Conservation (phyloP, 2,797 vertebrate genomes). For the Chaetophractus vellerosus region DNA sequence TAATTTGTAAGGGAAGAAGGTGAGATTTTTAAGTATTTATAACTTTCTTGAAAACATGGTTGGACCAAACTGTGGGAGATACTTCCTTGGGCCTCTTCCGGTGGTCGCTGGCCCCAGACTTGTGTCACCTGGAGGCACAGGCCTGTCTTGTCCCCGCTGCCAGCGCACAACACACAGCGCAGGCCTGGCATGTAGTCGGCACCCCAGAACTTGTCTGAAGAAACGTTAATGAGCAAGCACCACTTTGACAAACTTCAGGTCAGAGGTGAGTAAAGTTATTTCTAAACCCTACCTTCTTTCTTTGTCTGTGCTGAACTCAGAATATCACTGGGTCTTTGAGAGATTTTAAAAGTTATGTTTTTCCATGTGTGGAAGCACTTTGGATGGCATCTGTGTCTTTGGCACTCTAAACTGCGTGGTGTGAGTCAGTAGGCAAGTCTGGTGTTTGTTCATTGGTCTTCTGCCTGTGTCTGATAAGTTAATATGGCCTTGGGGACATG, state of each 20-base stretch:
- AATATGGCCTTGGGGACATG: background rate
- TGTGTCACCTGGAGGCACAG: background rate
- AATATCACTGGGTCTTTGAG: background rate
- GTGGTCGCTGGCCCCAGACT: background rate
- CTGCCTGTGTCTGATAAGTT: background rate
- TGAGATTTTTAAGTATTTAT: background rate
- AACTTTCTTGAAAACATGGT: background rate
- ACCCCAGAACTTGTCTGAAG: background rate
- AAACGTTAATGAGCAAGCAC: background rate
- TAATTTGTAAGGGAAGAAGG: background rate
- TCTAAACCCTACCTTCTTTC: background rate
- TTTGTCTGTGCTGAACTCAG: background rate
- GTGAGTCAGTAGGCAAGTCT: background rate
- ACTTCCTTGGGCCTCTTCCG: background rate
- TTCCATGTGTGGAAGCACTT: background rate
- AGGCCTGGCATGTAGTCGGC: background rate
- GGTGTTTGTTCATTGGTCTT: background rate
- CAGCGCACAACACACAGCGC: fast-evolving
- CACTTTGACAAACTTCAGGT: background rate
- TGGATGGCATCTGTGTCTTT: background rate
- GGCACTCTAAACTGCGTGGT: fast-evolving
- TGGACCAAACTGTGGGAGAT: background rate
- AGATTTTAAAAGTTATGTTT: background rate
- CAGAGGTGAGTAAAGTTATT: background rate
- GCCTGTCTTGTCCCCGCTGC: background rate